A percentile compares a stretch with the other conserved stretches of the same genome.
phyloP scores from a whole-genome alignment of 2,113 vertebrate genomes.

The Nothoprocta pentlandii region DNA sequence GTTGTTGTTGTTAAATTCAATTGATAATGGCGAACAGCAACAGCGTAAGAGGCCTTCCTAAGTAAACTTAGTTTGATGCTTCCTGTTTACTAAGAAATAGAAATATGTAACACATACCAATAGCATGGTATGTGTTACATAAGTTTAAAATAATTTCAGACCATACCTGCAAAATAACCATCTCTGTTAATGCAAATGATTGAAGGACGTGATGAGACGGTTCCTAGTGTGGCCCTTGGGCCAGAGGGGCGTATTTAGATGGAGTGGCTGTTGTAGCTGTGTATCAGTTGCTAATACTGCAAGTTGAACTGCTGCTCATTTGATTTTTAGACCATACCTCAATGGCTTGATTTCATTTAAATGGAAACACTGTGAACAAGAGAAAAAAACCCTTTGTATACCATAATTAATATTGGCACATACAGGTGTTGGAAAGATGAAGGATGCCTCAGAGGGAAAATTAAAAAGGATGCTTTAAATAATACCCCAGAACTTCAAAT shows the following conservation, averaged over 20 bases:
- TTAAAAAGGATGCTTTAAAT: background rate
- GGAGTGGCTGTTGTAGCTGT: background rate
- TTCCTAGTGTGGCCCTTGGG: background rate
- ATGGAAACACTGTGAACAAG: background rate
- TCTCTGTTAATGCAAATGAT: background rate
- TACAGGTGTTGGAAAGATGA: conserved; percentile 18
- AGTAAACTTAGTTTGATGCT: background rate
- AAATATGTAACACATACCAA: background rate
- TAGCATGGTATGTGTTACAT: background rate
- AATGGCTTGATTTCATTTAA: background rate
- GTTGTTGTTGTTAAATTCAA: background rate
- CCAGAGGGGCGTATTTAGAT: background rate
- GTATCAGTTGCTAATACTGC: background rate
- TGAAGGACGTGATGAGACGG: background rate
- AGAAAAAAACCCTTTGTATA: background rate
- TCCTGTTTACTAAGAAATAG: background rate
- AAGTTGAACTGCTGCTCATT: background rate
- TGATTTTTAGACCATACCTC: background rate
- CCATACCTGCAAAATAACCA: background rate
- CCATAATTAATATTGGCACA: background rate
- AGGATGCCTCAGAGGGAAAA: background rate
- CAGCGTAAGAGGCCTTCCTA: background rate
- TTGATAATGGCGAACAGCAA: background rate
- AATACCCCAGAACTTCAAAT: conserved; percentile 35
- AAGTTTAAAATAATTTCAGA: background rate